Evolutionary conservation across 1,140 invertebrate genomes (phyloP), one percentile per base, ranked within the genome.

Genomic region (Hesperophylax magnus): DNA sequence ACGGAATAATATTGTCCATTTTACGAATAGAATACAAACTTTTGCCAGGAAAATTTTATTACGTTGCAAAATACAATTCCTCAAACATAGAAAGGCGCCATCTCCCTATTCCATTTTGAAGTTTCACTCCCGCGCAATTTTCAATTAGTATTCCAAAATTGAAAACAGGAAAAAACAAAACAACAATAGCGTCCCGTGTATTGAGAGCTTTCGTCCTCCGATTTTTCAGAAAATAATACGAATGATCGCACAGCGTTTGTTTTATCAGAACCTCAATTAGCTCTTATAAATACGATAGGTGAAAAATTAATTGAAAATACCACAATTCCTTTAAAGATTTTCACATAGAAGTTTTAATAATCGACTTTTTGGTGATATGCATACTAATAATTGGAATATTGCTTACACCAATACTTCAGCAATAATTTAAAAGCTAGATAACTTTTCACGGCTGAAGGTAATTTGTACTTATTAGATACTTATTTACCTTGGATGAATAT

Each of bases 121-220:
- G 14, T 11, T 34, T n/a, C 65, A 22, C 67, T 71, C 67, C 67
- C 18, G 67, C 67, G 18, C 67, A 71, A 71, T 71, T 71, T 71
- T 71, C 67, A 71, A 71, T 71, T 71, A 71, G 67, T 71, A 71
- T 71, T 71, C 67, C 67, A 47, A 71, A 52, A 53, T 71, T 52
- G 31, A 39, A 71, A 71, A 39, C 24, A 31, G 39, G 39, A 47
- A 71, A 71, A 71, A 71, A 71, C 67, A 71, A 71, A 39, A 71
- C 34, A 69, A 69, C 31, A 71, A 71, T 71, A 39, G 67, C 67
- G 0, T 17, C 34, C 22, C n/a, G 34, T n/a, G 31, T 71, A n/a
- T 71, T 71, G 67, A n/a, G 34, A 52, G 67, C 34, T 52, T 39
- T 71, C 39, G 7, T 47, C 39, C 39, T 9, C 11, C 39, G 39